phyloP scores from a whole-genome alignment of 2,888 invertebrate species.

The Cryptus viduatorius region DNA sequence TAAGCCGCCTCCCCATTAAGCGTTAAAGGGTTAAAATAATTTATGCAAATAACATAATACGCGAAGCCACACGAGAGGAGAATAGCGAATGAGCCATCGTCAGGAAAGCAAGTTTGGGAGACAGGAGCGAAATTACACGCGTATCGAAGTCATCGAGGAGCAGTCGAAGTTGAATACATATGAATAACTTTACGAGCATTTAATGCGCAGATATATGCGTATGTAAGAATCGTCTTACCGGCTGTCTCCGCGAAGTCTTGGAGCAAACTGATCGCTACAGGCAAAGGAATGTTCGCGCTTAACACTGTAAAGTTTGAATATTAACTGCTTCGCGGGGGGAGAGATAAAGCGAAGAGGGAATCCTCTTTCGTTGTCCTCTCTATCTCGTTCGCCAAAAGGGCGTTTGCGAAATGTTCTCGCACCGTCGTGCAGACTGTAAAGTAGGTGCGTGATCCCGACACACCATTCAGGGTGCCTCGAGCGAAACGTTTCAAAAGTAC shows the following conservation, averaged over 20 bases:
- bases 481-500: constrained; percentile 59
- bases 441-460: constrained; percentile 64
- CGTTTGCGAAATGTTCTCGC: constrained; percentile 58
- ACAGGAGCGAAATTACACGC: not conserved
- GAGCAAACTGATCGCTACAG: constrained; percentile 36
- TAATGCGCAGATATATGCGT: not conserved
- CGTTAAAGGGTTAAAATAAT: no score
- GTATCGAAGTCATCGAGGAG: not conserved
- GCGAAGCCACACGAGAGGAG: not conserved
- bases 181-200: not conserved
- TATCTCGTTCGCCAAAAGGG: constrained; percentile 50
- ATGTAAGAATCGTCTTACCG: not conserved
- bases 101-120: not conserved
- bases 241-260: constrained; percentile 10
- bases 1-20: no score
- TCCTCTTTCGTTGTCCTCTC: constrained; percentile 30
- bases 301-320: constrained; percentile 57
- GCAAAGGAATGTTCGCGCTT: constrained; percentile 52
- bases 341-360: not conserved
- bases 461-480: constrained; percentile 54
- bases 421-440: constrained; percentile 60
- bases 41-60: not conserved
- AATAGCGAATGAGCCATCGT: not conserved
- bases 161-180: not conserved
- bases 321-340: constrained; percentile 45